Evolutionary conservation across 2,113 vertebrate genomes (phyloP), one percentile per base, ranked within the genome.

Genomic region (Baryphthengus martii): DNA sequence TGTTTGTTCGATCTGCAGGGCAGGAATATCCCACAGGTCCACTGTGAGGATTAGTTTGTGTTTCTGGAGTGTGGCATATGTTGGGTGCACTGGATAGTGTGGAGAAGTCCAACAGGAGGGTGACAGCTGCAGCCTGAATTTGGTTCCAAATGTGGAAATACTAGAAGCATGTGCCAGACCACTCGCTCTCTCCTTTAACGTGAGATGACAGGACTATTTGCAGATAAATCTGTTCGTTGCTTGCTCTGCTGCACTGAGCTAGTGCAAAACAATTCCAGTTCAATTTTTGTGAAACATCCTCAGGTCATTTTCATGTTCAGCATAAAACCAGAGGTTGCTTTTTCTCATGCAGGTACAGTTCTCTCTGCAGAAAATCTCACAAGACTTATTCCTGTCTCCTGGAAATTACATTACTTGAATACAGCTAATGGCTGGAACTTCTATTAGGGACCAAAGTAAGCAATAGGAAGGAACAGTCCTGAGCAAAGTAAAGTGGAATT

Each of bases 61-160:
- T 67, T 21, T 53, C 62, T 19, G 23, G 21, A 67, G 8, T 1
- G 0, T 44, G 78, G 29, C 9, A 0, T 16, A 6, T 4, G 6
- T 7, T 9, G 28, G 37, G 17, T 13, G 6, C 16, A 10, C 8
- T 13, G 44, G 53, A 40, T 82, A 74, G 35, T 1, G 3, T 16
- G 28, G 33, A 42, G 14, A 44, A 21, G 26, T 18, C 33, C 42
- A n/a, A 26, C 10, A 15, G 65, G 25, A 37, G n/a, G 56, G 67
- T 44, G 61, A 83, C 5, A 26, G 17, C 17, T 61, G 23, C 42
- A 63, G 23, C 40, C 25, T 49, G 40, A 58, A 37, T 35, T 52
- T 67, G 26, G 29, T 61, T 84, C 40, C 72, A 86, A 44, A 39
- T 20, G 20, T 19, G 61, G 58, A 42, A 35, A 25, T 61, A 63